phyloP scores from a whole-genome alignment of 2,113 vertebrate species.

The Istiophorus platypterus region DNA sequence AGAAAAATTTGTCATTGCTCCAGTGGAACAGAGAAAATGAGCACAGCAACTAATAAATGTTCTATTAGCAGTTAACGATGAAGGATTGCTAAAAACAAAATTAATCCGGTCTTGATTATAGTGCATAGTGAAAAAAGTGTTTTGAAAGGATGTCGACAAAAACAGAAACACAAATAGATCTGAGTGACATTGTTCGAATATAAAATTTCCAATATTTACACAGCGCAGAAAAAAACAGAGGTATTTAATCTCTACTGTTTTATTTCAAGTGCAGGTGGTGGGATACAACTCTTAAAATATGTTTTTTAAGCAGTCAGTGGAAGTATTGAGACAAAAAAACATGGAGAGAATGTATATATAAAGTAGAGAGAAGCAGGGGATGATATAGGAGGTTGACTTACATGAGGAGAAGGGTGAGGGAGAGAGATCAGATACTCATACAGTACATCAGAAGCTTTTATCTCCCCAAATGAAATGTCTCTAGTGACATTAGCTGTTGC shows the following conservation, averaged over 20 bases:
- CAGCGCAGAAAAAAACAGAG: neutral
- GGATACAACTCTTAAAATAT: neutral
- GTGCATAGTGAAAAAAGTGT: slow-evolving; percentile 4
- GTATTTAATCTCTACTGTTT: slow-evolving; percentile 6
- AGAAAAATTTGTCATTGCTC: slow-evolving; percentile 1
- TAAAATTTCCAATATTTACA: slow-evolving; percentile 49
- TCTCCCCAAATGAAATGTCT: slow-evolving; percentile 39
- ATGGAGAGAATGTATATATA: neutral
- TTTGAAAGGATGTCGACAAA: slow-evolving; percentile 13
- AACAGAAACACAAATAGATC: slow-evolving; percentile 7
- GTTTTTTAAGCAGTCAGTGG: slow-evolving; percentile 1
- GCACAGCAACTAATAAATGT: neutral
- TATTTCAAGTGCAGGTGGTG: slow-evolving; percentile 12
- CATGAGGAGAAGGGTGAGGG: slow-evolving; percentile 1
- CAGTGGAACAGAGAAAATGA: slow-evolving; percentile 7
- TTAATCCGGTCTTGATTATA: slow-evolving; percentile 25
- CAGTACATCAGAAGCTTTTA: slow-evolving; percentile 47
- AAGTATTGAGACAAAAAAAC: slow-evolving; percentile 18
- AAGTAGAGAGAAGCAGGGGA: slow-evolving; percentile 8
- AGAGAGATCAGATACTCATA: slow-evolving; percentile 29
- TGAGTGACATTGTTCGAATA: slow-evolving; percentile 17
- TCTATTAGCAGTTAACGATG: slow-evolving; percentile 7
- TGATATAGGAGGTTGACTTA: slow-evolving; percentile 38
- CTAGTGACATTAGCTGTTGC: slow-evolving; percentile 52
- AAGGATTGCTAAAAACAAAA: slow-evolving; percentile 12